These are phyloP conservation scores for Timema cristinae DNA, from an alignment of 2,888 invertebrate genomes.

Conservation along the genomic window DNA sequence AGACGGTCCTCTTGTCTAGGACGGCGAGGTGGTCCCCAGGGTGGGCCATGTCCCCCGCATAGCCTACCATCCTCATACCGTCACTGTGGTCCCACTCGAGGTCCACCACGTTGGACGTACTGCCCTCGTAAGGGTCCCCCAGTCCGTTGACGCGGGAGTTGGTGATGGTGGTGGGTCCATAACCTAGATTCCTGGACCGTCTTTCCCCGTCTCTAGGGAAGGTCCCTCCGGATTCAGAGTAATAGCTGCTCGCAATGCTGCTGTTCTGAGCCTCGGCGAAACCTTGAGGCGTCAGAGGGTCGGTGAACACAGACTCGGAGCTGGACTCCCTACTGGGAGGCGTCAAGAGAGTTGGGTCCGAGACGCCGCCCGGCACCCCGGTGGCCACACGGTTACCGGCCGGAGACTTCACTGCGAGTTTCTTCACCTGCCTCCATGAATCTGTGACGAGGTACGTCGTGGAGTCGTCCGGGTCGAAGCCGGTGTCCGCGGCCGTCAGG, in stretches of 20 bases:
- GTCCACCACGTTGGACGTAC: slow-evolving; percentile 31
- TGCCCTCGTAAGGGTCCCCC: slow-evolving; percentile 10
- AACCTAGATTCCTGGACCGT: neutral
- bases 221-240: slow-evolving; percentile 28
- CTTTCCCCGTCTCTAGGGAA: slow-evolving; percentile 11
- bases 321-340: slow-evolving; percentile 55
- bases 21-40: slow-evolving; percentile 25
- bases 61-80: slow-evolving; percentile 5
- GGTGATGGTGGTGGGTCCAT: neutral
- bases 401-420: slow-evolving; percentile 36
- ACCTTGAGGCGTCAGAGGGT: slow-evolving; percentile 59
- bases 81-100: neutral
- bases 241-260: slow-evolving; percentile 29
- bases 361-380: no score
- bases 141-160: slow-evolving; percentile 10
- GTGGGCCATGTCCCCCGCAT: slow-evolving; percentile 17
- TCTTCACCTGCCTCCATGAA: slow-evolving; percentile 45
- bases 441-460: slow-evolving; percentile 42
- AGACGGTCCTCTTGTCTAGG: neutral
- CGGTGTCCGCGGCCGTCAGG: slow-evolving; percentile 12
- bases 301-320: slow-evolving; percentile 71
- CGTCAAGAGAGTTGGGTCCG: slow-evolving; percentile 13
- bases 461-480: slow-evolving; percentile 17
- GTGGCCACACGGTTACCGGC: slow-evolving; percentile 21
- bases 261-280: slow-evolving; percentile 27